A percentile compares a stretch with the other conserved stretches of the same genome.
These are phyloP conservation scores for Dioctria linearis DNA, from an alignment of 2,888 invertebrate genomes.

Conservation along the genomic window DNA sequence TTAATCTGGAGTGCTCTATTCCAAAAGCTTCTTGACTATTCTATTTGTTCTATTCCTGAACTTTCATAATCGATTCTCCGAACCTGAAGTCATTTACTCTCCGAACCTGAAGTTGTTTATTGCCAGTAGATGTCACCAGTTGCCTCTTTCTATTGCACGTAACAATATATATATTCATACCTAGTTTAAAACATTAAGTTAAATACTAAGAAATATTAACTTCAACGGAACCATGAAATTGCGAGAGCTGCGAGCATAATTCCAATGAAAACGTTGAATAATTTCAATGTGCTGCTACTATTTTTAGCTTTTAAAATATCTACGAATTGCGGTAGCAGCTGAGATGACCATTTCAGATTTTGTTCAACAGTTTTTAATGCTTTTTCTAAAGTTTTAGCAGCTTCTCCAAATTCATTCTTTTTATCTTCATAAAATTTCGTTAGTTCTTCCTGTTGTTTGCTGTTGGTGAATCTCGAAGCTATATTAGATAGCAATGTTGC, in stretches of 20 bases:
- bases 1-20: too few relatives aligned
- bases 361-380: slow-evolving; percentile 64
- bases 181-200: not conserved
- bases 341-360: slow-evolving; percentile 67
- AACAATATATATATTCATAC: not conserved
- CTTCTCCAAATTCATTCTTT: slow-evolving; percentile 64
- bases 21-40: too few relatives aligned
- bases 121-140: too few relatives aligned
- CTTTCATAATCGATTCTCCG: too few relatives aligned
- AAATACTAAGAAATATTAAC: too few relatives aligned
- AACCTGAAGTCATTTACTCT: too few relatives aligned
- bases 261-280: not conserved
- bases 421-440: slow-evolving; percentile 63
- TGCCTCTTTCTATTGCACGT: too few relatives aligned
- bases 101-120: too few relatives aligned
- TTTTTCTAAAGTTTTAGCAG: slow-evolving; percentile 61
- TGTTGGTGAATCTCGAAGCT: slow-evolving; percentile 66
- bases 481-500: slow-evolving; percentile 67
- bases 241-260: not conserved
- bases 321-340: slow-evolving; percentile 59
- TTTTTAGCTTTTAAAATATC: slow-evolving; percentile 29
- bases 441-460: slow-evolving; percentile 63
- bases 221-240: not conserved
- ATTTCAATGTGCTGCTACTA: not conserved
- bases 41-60: too few relatives aligned